Evolutionary conservation across 2,888 invertebrate species (phyloP), one percentile per base, ranked within the genome.

Genomic region (Dynastes grantii): DNA sequence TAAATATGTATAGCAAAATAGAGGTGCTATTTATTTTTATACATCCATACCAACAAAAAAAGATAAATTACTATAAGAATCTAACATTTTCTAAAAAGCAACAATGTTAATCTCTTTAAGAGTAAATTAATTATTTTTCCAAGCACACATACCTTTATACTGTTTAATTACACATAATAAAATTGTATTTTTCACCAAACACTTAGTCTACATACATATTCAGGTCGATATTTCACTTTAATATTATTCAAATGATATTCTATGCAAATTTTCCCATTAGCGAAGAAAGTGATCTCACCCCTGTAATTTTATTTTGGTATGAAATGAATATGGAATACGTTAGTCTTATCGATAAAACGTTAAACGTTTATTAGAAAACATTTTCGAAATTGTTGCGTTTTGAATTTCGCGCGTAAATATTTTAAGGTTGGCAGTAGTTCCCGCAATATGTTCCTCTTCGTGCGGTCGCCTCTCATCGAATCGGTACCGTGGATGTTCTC

Each of bases 361-460:
- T 71, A 45, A 11, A 71, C 49, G 29, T 68, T 68, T 11, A 51
- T 68, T 5, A 71, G 6, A 29, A 37, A 55, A 2, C 51, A 2
- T 9, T 65, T 16, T 68, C 13, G 51, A 51, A 5, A 70, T 70
- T 53, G 27, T 70, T 4, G n/a, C n/a, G 16, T 73, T 73, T 73
- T 51, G 53, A 76, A 55, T 55, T 67, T 53, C 67, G 67, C 76
- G 67, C 76, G 40, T 22, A 22, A 58, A 76, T 55, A 13, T 51
- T 16, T 32, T 53, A 37, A 58, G 16, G 51, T 63, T 68, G 70
- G 58, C 4, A 64, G 9, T 4, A 78, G 37, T 78, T 78, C 65
- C 78, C 37, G n/a, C 45, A 51, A 49, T 51, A 40, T 32, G 58
- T 75, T 75, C 79, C 76, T 68, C 76, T 77, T 55, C 75, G 58